Evolutionary conservation across 1,140 invertebrate species (phyloP).

Genomic region (Melanaphis sacchari): DNA sequence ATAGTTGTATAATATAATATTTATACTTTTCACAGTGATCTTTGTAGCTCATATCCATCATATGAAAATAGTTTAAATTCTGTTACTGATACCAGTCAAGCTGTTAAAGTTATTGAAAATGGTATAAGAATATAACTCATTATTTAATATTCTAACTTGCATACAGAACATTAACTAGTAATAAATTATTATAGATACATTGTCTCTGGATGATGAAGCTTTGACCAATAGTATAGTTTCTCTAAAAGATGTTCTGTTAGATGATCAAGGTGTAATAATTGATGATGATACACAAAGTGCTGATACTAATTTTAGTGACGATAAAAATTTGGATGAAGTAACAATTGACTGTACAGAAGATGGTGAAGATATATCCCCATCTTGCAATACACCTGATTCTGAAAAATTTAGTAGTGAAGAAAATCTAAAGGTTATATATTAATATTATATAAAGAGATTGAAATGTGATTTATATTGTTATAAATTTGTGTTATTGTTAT

Average conservation of each 20-base stretch:
- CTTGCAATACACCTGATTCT: constrained; percentile 38
- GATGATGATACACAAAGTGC: constrained; percentile 52
- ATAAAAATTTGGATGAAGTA: constrained; percentile 36
- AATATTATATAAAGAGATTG: neutral
- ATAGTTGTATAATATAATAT: neutral
- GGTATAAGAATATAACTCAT: neutral
- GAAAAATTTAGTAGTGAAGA: constrained; percentile 40
- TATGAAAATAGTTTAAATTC: constrained; percentile 25
- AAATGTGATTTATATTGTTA: neutral
- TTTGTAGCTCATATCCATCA: constrained; percentile 45
- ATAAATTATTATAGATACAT: constrained; percentile 22
- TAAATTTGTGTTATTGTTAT: neutral
- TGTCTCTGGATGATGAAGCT: constrained; percentile 54
- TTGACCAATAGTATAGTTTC: constrained; percentile 55
- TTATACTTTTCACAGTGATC: neutral
- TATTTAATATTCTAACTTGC: neutral
- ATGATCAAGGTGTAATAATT: constrained; percentile 53
- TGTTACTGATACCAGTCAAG: neutral
- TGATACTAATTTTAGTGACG: constrained; percentile 51
- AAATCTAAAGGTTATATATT: constrained; percentile 1
- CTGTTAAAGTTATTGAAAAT: constrained; percentile 44
- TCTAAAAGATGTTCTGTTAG: constrained; percentile 47
- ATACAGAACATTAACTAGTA: neutral
- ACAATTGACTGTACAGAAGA: neutral
- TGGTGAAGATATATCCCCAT: constrained; percentile 4